A percentile compares a stretch with the other conserved stretches of the same genome.
phyloP scores from a whole-genome alignment of 2,113 vertebrate species.

The Melanerpes formicivorus region DNA sequence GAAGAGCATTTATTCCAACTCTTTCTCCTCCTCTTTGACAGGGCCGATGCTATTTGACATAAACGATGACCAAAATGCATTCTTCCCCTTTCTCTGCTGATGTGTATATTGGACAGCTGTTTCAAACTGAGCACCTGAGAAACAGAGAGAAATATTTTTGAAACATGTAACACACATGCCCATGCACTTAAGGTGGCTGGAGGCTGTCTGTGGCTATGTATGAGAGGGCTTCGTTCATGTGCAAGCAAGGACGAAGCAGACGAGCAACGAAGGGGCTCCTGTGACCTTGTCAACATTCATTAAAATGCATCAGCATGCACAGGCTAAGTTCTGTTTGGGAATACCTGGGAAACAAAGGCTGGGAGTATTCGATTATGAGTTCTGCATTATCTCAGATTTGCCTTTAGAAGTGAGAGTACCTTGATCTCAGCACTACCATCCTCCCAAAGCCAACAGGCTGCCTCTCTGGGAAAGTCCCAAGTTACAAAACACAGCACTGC shows the following conservation, averaged over 20 bases:
- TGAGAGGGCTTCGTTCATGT: conserved; percentile 26
- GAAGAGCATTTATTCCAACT: background rate
- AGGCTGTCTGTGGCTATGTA: background rate
- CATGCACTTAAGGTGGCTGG: background rate
- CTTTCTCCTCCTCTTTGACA: background rate
- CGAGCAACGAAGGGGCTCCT: conserved; percentile 47
- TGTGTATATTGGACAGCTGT: background rate
- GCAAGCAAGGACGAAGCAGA: conserved; percentile 19
- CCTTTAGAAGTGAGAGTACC: conserved; percentile 1
- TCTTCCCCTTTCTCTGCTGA: background rate
- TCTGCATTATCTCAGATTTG: conserved; percentile 35
- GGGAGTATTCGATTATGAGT: background rate
- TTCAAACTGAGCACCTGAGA: background rate
- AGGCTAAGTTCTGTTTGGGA: conserved; percentile 37
- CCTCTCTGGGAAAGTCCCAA: conserved; percentile 5
- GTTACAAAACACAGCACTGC: background rate
- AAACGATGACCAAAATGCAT: background rate
- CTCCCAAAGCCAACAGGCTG: conserved; percentile 1
- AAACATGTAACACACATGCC: background rate
- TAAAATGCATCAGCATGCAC: conserved; percentile 51
- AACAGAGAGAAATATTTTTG: background rate
- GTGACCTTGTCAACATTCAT: conserved; percentile 54
- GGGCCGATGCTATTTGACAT: background rate
- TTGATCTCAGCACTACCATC: background rate
- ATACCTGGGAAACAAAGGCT: conserved; percentile 55